phyloP scores from a whole-genome alignment of 2,797 vertebrate species.

The Aselliscus stoliczkanus region DNA sequence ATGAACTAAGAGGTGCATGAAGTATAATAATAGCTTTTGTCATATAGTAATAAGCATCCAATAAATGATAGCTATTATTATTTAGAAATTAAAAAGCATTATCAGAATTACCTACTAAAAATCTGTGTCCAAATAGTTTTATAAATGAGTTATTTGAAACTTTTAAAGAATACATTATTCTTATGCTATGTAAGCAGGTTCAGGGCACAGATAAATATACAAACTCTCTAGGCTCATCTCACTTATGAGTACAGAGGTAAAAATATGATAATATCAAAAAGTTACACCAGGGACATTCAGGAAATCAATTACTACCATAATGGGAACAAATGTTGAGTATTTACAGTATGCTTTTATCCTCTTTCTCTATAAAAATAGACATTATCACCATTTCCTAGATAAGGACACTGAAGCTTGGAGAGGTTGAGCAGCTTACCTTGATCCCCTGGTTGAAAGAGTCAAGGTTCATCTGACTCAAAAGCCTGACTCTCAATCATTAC shows the following conservation, averaged over 20 bases:
- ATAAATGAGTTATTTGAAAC: neutral
- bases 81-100: neutral
- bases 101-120: neutral
- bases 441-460: neutral
- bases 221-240: neutral
- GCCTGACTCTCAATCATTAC: neutral
- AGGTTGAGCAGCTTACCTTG: neutral
- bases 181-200: neutral
- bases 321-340: neutral
- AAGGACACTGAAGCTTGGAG: neutral
- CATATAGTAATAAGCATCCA: neutral
- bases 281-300: neutral
- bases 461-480: neutral
- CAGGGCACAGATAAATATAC: neutral
- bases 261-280: neutral
- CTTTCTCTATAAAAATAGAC: neutral
- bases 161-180: neutral
- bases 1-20: neutral
- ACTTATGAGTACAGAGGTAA: neutral
- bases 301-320: neutral
- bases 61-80: neutral
- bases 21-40: neutral
- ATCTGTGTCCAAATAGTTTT: neutral
- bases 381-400: neutral
- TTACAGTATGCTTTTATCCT: neutral